These are phyloP conservation scores for Steinernema hermaphroditum DNA, from an alignment of 2,888 invertebrate genomes.

Conservation along the genomic window DNA sequence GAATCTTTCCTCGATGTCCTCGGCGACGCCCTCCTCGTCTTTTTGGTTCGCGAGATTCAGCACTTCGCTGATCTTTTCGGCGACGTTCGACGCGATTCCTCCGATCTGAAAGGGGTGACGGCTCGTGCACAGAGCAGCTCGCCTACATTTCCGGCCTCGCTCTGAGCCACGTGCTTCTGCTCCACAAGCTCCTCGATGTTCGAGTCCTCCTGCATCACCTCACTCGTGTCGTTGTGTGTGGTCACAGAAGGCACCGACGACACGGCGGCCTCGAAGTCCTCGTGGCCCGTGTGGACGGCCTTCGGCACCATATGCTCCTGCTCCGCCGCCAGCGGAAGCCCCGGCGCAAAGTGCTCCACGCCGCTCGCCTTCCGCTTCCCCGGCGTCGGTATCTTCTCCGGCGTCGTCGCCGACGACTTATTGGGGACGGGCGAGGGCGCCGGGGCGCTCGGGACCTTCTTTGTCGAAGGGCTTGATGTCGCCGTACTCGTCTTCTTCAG, in stretches of 20 bases:
- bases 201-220: constrained; percentile 24
- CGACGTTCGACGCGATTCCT: constrained; percentile 8
- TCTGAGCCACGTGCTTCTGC: neutral
- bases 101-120: neutral
- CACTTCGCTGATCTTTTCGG: constrained; percentile 9
- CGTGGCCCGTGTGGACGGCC: neutral
- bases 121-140: too few relatives aligned
- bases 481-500: neutral
- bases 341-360: constrained; percentile 8
- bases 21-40: neutral
- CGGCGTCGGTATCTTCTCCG: neutral
- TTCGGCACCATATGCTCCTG: constrained; percentile 13
- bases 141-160: neutral
- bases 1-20: neutral
- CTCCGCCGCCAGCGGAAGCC: neutral
- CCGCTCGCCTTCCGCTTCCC: neutral
- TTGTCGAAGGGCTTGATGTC: neutral
- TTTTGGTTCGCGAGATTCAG: neutral
- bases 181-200: neutral
- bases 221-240: constrained; percentile 10
- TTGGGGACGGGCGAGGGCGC: neutral
- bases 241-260: constrained; percentile 5
- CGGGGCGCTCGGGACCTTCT: neutral
- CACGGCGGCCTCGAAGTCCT: neutral
- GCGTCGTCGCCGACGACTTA: neutral